phyloP scores from a whole-genome alignment of 2,888 invertebrate genomes.

The Acrobasis repandana region DNA sequence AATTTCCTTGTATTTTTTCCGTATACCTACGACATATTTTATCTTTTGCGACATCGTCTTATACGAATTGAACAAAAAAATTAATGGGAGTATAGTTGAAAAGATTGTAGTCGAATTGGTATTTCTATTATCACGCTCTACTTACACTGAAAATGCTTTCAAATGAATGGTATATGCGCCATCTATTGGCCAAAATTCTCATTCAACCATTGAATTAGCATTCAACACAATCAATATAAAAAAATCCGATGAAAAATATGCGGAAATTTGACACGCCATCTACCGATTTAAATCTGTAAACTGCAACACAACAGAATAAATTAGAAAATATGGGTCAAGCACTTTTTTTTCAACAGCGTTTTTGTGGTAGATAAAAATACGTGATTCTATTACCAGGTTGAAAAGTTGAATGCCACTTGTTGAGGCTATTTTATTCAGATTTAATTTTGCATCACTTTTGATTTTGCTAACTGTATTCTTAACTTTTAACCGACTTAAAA shows the following conservation, averaged over 20 bases:
- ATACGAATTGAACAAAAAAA: not conserved
- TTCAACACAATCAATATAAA: not conserved
- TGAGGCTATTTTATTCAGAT: not conserved
- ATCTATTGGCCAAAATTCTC: not conserved
- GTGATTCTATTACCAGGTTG: not conserved
- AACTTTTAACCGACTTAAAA: no score
- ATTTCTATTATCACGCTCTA: constrained; percentile 1
- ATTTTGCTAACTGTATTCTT: no score
- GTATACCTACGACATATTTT: no score
- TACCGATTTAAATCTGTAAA: not conserved
- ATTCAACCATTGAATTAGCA: no score
- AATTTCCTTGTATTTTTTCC: no score
- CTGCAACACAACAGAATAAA: not conserved
- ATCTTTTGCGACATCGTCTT: not conserved
- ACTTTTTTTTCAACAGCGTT: not conserved
- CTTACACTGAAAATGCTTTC: not conserved
- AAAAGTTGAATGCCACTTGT: not conserved
- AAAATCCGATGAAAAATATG: not conserved
- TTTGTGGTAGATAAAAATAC: not conserved
- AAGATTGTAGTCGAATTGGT: not conserved
- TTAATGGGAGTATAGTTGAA: not conserved
- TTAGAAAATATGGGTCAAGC: not conserved
- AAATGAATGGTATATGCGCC: not conserved
- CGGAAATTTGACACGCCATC: constrained; percentile 1
- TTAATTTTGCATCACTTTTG: no score